Percentiles rank a stretch among this genome's conserved stretches.
These are phyloP conservation scores for Drosophila busckii DNA, from an alignment of 1,140 invertebrate genomes.

Conservation along the genomic window DNA sequence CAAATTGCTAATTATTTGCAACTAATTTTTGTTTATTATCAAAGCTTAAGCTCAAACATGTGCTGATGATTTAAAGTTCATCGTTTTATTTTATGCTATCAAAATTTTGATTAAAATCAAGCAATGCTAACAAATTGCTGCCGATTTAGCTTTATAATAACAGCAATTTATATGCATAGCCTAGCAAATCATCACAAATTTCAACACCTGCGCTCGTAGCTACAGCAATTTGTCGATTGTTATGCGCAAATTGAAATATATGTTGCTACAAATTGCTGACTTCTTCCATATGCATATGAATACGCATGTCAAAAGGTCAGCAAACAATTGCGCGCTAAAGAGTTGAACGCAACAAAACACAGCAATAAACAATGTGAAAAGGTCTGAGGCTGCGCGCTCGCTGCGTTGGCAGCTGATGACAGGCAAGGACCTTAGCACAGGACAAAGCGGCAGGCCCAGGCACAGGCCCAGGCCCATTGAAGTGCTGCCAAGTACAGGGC, in stretches of 20 bases:
- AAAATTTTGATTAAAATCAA: too few relatives aligned
- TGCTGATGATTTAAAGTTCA: too few relatives aligned
- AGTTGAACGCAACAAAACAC: slow-evolving; percentile 17
- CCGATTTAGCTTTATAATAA: too few relatives aligned
- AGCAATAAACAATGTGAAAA: slow-evolving; percentile 31
- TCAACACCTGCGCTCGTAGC: slow-evolving; percentile 7
- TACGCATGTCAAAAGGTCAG: slow-evolving; percentile 42
- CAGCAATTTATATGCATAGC: too few relatives aligned
- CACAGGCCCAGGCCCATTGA: not conserved
- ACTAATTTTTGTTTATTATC: too few relatives aligned
- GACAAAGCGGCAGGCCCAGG: not conserved
- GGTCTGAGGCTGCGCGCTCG: slow-evolving; percentile 18
- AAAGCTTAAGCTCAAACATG: too few relatives aligned
- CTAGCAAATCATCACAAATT: too few relatives aligned
- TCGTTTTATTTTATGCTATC: too few relatives aligned
- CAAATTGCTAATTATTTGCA: slow-evolving; percentile 26
- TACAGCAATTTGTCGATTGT: slow-evolving; percentile 12
- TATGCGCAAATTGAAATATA: slow-evolving; percentile 29
- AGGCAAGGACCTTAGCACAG: slow-evolving; percentile 9
- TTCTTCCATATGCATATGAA: slow-evolving; percentile 12
- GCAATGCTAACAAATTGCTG: too few relatives aligned
- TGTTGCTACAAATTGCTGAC: slow-evolving; percentile 21
- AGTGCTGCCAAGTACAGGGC: slow-evolving; percentile 26
- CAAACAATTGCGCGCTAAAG: slow-evolving; percentile 34
- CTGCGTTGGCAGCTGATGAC: slow-evolving; percentile 39